phyloP scores from a whole-genome alignment of 2,113 vertebrate genomes.

The Benitochromis conjunctus region DNA sequence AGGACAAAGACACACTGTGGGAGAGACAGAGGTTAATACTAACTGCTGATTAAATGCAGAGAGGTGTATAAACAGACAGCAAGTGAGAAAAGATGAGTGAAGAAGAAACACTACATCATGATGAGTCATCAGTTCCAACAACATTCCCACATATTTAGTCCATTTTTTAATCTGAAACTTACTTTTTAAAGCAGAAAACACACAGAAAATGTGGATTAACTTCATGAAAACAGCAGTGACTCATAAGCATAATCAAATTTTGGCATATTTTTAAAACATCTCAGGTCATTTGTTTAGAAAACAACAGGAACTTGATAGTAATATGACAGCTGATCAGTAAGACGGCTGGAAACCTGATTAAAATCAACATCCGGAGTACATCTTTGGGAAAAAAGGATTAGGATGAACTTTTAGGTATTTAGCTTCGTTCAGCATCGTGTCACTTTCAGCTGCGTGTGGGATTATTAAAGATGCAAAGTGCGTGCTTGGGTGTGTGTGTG shows the following conservation, averaged over 20 bases:
- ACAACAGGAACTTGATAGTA: not conserved
- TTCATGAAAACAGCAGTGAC: not conserved
- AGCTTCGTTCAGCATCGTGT: constrained; percentile 48
- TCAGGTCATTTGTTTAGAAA: not conserved
- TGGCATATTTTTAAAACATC: not conserved
- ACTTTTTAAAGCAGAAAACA: not conserved
- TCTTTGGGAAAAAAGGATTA: not conserved
- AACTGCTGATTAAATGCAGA: not conserved
- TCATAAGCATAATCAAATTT: not conserved
- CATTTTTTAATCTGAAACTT: not conserved
- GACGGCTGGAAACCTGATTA: constrained; percentile 1
- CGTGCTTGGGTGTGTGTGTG: not conserved
- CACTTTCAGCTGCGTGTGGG: constrained; percentile 38
- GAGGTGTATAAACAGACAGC: not conserved
- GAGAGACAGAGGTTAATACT: not conserved
- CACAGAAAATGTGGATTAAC: not conserved
- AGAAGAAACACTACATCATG: not conserved
- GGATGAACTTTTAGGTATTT: constrained; percentile 28
- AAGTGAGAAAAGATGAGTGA: not conserved
- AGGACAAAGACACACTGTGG: not conserved
- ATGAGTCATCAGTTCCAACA: not conserved
- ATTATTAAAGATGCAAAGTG: constrained; percentile 54
- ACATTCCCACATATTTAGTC: not conserved
- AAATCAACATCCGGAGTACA: not conserved
- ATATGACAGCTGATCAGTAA: constrained; percentile 8